Base-by-base conservation (phyloP, 2,113 vertebrate genomes). In the Phyllopteryx taeniolatus region DNA sequence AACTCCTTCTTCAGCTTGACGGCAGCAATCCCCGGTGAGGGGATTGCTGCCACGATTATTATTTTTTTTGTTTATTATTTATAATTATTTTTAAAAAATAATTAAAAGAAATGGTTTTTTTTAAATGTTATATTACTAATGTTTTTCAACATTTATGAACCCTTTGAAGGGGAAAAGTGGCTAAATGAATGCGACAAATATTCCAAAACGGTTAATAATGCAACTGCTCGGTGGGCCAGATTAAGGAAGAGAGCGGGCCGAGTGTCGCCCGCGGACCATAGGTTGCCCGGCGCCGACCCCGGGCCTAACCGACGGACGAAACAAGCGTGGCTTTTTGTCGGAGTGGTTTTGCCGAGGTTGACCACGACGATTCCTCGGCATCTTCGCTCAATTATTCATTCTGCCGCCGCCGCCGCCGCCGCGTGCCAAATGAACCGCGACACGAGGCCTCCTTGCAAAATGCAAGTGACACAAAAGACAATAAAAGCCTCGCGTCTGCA, bases 391-490 rank as follows among this genome's bases (percentile, higher is more conserved):
- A 65, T 65, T 44, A 65, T 65, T 65, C 63, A 65, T 56, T 56
- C 56, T 10, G 56, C n/a, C 1, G 56, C 22, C 6, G 51, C n/a
- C 1, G 56, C 22, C 6, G 51, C 1, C 49, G 49, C 31, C 4
- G 13, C 14, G 44, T 31, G 13, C n/a, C 17, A 66, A 66, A 27
- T 17, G 64, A 66, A 66, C 47, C 13, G 15, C 47, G 64, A 66
- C 64, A 66, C 19, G 22, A 47, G 19, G 7, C 27, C 44, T 4
- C 14, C 17, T 46, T 66, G 63, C 27, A 65, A 65, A 65, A 65
- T 46, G 64, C 64, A 66, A 46, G 35, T 47, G 44, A 66, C 64
- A 66, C 64, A 66, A 61, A 66, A 66, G n/a, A 66, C 64, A 66
- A 66, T 46, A 66, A 66, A 66, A 66, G 64, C 64, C 64, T 66